Evolutionary conservation across 2,113 vertebrate genomes (phyloP).

Genomic region (Danionella cerebrum): DNA sequence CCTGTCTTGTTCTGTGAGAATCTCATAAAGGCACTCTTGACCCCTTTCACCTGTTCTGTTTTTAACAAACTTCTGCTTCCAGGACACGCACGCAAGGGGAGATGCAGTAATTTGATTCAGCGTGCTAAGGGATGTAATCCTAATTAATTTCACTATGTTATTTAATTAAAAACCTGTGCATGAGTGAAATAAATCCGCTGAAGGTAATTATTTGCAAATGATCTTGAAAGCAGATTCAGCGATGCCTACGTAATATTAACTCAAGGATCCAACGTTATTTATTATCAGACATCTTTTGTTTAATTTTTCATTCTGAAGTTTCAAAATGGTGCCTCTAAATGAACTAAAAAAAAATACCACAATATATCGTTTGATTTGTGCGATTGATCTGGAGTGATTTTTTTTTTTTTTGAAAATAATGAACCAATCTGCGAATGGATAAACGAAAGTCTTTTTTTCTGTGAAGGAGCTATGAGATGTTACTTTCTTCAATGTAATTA

Average conservation of each 20-base stretch:
- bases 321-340: neutral
- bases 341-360: neutral
- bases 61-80: slow-evolving; percentile 43
- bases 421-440: too few species aligned
- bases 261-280: too few species aligned
- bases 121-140: slow-evolving; percentile 48
- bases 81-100: slow-evolving; percentile 42
- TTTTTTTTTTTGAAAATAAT: too few species aligned
- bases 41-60: slow-evolving; percentile 26
- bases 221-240: slow-evolving; percentile 41
- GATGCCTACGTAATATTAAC: slow-evolving; percentile 36
- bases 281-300: too few species aligned
- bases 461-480: neutral
- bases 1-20: slow-evolving; percentile 25
- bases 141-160: slow-evolving; percentile 61
- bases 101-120: slow-evolving; percentile 55
- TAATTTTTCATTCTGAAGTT: too few species aligned
- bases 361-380: slow-evolving; percentile 33
- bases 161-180: slow-evolving; percentile 61
- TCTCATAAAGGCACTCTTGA: slow-evolving; percentile 32
- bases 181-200: slow-evolving; percentile 50
- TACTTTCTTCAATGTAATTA: neutral
- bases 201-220: slow-evolving; percentile 56
- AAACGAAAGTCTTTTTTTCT: slow-evolving; percentile 4
- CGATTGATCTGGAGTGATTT: slow-evolving; percentile 28